phyloP scores from a whole-genome alignment of 2,113 vertebrate species.

The Redunca redunca region DNA sequence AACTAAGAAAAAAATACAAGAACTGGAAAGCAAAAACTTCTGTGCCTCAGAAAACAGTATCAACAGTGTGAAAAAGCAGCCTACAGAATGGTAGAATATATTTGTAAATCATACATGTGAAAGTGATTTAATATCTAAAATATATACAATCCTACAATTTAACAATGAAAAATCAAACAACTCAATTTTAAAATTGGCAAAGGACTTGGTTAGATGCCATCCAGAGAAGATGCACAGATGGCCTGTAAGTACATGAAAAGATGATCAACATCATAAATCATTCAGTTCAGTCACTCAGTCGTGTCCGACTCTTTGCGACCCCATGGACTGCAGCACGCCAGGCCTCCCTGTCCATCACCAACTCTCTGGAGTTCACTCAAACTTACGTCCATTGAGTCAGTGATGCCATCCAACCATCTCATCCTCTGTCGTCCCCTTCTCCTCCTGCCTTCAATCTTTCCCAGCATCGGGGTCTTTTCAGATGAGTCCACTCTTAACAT shows the following conservation, averaged over 20 bases:
- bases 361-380: neutral
- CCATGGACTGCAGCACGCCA: neutral
- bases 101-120: neutral
- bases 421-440: neutral
- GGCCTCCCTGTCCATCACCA: neutral
- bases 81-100: neutral
- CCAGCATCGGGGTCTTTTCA: neutral
- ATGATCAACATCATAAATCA: neutral
- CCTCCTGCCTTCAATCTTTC: neutral
- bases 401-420: neutral
- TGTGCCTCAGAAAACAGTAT: neutral
- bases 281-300: neutral
- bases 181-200: neutral
- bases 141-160: neutral
- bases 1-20: neutral
- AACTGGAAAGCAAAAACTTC: neutral
- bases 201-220: neutral
- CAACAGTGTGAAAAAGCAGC: neutral
- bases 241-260: neutral
- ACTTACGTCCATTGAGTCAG: neutral
- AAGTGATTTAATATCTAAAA: neutral
- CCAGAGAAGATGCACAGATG: neutral
- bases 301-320: accelerated
- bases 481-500: neutral
- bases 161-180: neutral